Percentiles rank a stretch among this genome's conserved stretches.
These are phyloP conservation scores for Solenopsis fugax DNA, from an alignment of 1,140 invertebrate species.

Conservation along the genomic window DNA sequence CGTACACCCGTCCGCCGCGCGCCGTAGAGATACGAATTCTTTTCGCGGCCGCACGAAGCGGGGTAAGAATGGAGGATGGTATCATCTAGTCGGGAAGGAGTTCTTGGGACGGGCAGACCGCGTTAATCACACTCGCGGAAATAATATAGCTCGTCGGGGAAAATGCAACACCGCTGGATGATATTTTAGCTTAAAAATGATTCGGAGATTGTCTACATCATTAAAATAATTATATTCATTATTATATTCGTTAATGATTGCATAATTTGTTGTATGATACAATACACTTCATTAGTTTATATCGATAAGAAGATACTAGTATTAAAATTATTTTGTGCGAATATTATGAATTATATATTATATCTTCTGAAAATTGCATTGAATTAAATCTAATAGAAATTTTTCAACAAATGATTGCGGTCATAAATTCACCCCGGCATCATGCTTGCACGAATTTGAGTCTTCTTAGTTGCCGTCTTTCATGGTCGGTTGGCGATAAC, in stretches of 20 bases:
- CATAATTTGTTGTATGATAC: neutral
- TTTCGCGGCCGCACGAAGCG: constrained; percentile 13
- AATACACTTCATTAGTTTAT: neutral
- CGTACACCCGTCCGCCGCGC: constrained; percentile 67
- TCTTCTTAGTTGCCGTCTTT: no score
- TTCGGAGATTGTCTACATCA: neutral
- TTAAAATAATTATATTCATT: neutral
- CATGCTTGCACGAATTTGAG: no score
- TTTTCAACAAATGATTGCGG: no score
- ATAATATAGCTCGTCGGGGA: constrained; percentile 23
- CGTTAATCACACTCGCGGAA: constrained; percentile 45
- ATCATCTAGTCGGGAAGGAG: constrained; percentile 41
- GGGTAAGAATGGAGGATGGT: constrained; percentile 46
- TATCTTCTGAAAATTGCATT: no score
- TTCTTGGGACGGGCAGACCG: constrained; percentile 36
- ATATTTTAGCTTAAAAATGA: neutral
- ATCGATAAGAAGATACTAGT: neutral
- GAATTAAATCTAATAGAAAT: no score
- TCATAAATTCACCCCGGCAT: no score
- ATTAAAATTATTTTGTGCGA: constrained; percentile 6
- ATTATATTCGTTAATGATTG: neutral
- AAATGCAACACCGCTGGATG: neutral
- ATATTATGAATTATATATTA: neutral
- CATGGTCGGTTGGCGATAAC: no score
- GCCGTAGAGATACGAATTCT: constrained; percentile 37